Conservation (phyloP, 2,888 invertebrate species). For the Brassicogethes aeneus region DNA sequence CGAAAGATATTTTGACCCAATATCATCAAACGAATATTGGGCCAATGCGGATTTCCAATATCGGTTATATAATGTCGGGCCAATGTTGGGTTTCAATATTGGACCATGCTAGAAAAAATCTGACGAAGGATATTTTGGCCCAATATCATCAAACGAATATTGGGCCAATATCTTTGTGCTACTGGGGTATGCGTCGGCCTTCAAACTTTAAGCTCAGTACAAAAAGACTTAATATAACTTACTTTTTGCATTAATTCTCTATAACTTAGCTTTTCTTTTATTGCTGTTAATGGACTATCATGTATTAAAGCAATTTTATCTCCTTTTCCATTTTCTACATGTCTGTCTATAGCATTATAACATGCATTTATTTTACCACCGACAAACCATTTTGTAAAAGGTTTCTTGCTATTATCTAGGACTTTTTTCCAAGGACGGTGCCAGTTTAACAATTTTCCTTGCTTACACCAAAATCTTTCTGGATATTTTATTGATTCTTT, state of each 20-base stretch:
- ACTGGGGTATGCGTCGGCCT: too few relatives aligned
- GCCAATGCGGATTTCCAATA: too few relatives aligned
- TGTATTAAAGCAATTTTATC: conserved; percentile 69
- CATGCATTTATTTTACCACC: conserved; percentile 82
- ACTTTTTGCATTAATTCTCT: conserved; percentile 44
- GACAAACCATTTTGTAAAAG: conserved; percentile 41
- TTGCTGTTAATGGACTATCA: conserved; percentile 75
- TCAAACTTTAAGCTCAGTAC: too few relatives aligned
- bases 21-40: too few relatives aligned
- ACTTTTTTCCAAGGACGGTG: background rate
- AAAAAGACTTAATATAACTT: too few relatives aligned
- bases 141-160: too few relatives aligned
- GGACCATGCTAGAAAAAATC: too few relatives aligned
- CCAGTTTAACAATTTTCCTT: background rate
- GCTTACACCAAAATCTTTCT: background rate
- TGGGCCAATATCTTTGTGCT: too few relatives aligned
- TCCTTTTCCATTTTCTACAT: conserved; percentile 64
- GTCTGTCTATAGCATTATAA: conserved; percentile 82
- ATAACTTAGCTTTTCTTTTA: conserved; percentile 51
- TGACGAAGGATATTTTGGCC: too few relatives aligned
- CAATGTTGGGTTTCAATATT: too few relatives aligned
- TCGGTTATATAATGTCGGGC: too few relatives aligned
- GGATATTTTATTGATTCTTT: background rate
- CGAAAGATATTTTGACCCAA: too few relatives aligned
- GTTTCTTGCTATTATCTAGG: background rate